Conservation (phyloP, 1,140 invertebrate species). For the Ceratina japonica region DNA sequence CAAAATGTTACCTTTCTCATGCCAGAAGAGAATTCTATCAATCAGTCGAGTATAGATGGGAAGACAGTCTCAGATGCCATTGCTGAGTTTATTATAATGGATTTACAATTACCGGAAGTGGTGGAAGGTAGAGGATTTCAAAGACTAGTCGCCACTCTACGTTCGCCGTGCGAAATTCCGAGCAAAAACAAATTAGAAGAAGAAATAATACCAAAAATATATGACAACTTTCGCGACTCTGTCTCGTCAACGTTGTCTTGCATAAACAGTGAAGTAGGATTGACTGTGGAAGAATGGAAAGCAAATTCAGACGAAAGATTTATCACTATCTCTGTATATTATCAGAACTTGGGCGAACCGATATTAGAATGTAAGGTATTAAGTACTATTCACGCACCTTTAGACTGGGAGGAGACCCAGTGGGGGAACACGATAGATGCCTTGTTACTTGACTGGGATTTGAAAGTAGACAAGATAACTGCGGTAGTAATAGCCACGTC, state of each 20-base stretch:
- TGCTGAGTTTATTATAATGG: conserved; percentile 78
- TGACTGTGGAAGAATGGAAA: conserved; percentile 80
- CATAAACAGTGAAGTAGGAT: conserved; percentile 72
- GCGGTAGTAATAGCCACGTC: conserved; percentile 77
- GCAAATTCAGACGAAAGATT: conserved; percentile 76
- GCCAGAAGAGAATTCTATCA: conserved; percentile 65
- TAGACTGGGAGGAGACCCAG: conserved; percentile 73
- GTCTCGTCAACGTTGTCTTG: conserved; percentile 69
- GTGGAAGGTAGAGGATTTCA: conserved; percentile 80
- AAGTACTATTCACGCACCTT: conserved; percentile 71
- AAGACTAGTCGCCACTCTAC: conserved; percentile 77
- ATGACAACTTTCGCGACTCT: conserved; percentile 76
- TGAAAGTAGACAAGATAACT: conserved; percentile 77
- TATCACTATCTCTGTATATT: conserved; percentile 78
- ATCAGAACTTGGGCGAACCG: conserved; percentile 73
- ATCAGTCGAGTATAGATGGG: conserved; percentile 61
- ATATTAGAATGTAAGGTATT: conserved; percentile 74
- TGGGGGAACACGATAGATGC: conserved; percentile 75
- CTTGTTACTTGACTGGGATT: conserved; percentile 76
- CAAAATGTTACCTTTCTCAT: conserved; percentile 70
- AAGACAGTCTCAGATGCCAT: conserved; percentile 78
- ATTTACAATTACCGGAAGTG: conserved; percentile 78
- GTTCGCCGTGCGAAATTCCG: conserved; percentile 80
- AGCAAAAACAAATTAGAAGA: conserved; percentile 79
- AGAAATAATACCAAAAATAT: conserved; percentile 79